Evolutionary conservation across 37 sponge, comb jelly and placozoan genomes (phyloP).

Genomic region (Dysidea cf. avara): DNA sequence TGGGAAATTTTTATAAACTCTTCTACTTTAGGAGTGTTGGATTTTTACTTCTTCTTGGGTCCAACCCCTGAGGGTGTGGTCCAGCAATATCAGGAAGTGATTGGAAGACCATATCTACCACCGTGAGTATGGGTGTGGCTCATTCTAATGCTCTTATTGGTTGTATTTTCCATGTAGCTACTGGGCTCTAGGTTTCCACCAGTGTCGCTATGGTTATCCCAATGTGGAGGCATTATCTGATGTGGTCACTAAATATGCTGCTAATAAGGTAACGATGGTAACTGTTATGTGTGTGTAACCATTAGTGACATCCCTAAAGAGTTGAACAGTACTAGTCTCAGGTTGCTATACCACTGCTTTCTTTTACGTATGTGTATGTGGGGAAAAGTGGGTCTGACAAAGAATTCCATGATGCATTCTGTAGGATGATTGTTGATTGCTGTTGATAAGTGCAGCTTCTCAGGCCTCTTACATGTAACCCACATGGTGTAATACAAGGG

Average conservation of each 20-base stretch:
- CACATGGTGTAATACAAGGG: too few relatives aligned
- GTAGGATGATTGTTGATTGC: too few relatives aligned
- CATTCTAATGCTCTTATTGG: not conserved
- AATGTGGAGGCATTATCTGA: conserved; percentile 61
- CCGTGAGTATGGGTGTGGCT: conserved; percentile 31
- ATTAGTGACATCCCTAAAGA: too few relatives aligned
- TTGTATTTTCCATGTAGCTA: conserved; percentile 52
- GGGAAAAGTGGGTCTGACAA: too few relatives aligned
- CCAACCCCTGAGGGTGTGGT: conserved; percentile 70
- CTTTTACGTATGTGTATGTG: too few relatives aligned
- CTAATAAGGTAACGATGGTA: conserved; percentile 29
- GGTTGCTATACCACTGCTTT: too few relatives aligned
- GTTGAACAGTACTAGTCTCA: too few relatives aligned
- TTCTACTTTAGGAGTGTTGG: conserved; percentile 72
- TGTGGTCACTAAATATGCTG: conserved; percentile 61
- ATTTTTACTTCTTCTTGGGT: conserved; percentile 91
- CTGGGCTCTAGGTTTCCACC: conserved; percentile 90
- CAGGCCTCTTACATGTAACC: too few relatives aligned
- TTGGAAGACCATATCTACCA: conserved; percentile 84
- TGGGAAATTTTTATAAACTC: too few relatives aligned
- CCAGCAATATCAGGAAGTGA: conserved; percentile 86
- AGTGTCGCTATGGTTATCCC: conserved; percentile 83
- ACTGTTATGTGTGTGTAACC: too few relatives aligned
- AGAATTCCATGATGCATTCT: too few relatives aligned
- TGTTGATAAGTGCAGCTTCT: too few relatives aligned